Evolutionary conservation across 2,797 vertebrate species (phyloP).

Genomic region (Tapera naevia): DNA sequence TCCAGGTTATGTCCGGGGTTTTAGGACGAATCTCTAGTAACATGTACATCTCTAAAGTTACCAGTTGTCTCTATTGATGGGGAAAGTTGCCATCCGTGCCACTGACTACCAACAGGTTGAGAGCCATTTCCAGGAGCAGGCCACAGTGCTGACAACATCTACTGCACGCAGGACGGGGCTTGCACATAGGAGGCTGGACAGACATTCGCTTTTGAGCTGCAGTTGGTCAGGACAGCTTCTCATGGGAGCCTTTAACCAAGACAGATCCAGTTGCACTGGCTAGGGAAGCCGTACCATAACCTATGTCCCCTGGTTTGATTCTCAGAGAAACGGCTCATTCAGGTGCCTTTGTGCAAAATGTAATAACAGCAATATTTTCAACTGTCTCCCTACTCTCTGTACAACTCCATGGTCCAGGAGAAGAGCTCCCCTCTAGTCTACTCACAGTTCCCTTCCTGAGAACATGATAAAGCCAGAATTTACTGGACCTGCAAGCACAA

Average conservation of each 20-base stretch:
- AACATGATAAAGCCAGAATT: neutral
- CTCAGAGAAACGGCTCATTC: neutral
- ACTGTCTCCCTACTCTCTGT: neutral
- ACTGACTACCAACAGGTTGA: neutral
- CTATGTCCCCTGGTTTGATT: neutral
- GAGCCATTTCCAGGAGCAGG: neutral
- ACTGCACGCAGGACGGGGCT: fast-evolving
- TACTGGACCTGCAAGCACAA: neutral
- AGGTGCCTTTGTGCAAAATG: neutral
- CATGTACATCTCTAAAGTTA: neutral
- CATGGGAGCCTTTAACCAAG: neutral
- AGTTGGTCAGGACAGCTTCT: neutral
- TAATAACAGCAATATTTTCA: neutral
- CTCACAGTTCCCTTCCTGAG: neutral
- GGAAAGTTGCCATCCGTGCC: neutral
- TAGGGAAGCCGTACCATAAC: neutral
- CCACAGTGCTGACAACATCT: neutral
- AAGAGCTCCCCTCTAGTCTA: neutral
- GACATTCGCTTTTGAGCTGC: neutral
- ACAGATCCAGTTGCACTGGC: neutral
- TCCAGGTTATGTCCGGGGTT: neutral
- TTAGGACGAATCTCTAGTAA: neutral
- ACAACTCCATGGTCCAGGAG: neutral
- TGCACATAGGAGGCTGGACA: neutral
- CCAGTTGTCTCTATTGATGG: neutral